Base-by-base conservation (phyloP, 2,113 vertebrate genomes). In the Oreocharis arfaki region DNA sequence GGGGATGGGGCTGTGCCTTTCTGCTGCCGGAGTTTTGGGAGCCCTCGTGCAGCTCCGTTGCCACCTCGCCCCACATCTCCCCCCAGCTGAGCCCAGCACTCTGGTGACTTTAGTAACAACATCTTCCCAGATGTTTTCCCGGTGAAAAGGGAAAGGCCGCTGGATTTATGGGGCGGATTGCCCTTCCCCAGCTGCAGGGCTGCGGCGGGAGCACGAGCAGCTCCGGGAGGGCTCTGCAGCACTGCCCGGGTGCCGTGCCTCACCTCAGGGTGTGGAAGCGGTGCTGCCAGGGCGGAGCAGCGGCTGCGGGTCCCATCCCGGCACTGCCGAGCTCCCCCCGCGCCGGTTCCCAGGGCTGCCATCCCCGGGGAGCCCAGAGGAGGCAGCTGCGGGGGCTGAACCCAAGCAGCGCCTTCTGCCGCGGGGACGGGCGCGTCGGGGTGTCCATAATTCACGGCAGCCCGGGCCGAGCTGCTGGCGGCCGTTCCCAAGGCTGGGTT, bases 341-440 rank as follows among this genome's bases (percentile, higher is more conserved):
- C 2, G 24, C 60, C 0, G 2, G 47, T 95, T 97, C 96, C 91
- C 97, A 95, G 91, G 85, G 49, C 64, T 8, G 15, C 6, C 13
- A 4, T 87, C 93, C 93, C 92, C 0, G 2, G 86, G 81, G 96
- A 95, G 84, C 33, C 5, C 46, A 1, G 1, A 16, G 26, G 70
- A 93, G 95, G 92, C 96, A 97, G 95, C 81, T 94, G 95, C 0
- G 1, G 60, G 74, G 94, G 95, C 90, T 90, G 95, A 92, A 97
- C 93, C 93, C 96, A 97, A 95, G 96, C 96, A 68, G 11, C 8
- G 70, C 97, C 96, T 94, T 96, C 95, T 97, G 97, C 94, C 3
- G 1, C 2, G 0, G 87, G 82, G 94, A 64, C 44, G 2, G 1
- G 44, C 1, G 7, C 2, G 13, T 15, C 10, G 7, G 50, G 35